Conservation (phyloP, 2,888 invertebrate genomes). For the Machimus atricapillus region DNA sequence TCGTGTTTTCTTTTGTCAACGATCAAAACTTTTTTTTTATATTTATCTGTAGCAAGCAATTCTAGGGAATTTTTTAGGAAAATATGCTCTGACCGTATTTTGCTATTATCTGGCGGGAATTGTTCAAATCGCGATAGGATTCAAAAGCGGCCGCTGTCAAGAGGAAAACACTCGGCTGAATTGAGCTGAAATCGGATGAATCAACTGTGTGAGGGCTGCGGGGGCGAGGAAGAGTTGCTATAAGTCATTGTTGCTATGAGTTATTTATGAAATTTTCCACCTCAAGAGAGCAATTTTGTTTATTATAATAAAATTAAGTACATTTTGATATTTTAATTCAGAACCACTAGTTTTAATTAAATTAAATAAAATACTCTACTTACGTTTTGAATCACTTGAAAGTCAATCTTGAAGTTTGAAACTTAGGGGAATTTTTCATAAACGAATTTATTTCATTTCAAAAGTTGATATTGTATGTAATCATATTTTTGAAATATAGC, state of each 20-base stretch:
- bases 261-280: neutral
- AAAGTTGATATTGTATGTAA: too few species aligned
- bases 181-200: neutral
- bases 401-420: too few species aligned
- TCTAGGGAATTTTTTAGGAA: neutral
- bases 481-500: too few species aligned
- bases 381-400: too few species aligned
- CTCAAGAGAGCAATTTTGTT: neutral
- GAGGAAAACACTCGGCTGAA: neutral
- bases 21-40: neutral
- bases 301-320: neutral
- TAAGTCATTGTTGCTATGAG: neutral
- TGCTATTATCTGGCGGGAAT: neutral
- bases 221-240: neutral
- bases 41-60: neutral
- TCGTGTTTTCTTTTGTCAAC: neutral
- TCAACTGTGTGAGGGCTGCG: neutral
- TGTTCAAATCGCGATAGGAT: neutral
- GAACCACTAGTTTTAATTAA: too few species aligned
- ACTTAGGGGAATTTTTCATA: too few species aligned
- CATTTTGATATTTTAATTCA: too few species aligned
- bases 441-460: too few species aligned
- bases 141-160: neutral
- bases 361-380: too few species aligned
- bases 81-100: neutral